phyloP scores from a whole-genome alignment of 2,113 vertebrate genomes.

The Oxyruncus cristatus region DNA sequence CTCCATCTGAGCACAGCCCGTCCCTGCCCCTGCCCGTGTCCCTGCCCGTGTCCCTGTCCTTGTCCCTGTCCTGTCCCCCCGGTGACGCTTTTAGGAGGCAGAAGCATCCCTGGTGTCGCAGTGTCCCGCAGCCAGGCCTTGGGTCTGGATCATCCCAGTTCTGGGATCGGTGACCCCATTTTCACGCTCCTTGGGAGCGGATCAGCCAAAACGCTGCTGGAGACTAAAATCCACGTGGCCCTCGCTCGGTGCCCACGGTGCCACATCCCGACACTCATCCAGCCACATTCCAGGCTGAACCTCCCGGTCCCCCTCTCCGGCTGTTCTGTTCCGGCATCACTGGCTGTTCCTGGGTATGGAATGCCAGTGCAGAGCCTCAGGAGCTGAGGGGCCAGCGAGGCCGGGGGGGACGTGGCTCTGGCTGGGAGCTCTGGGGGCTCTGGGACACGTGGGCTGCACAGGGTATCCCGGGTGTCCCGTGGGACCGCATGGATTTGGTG shows the following conservation, averaged over 20 bases:
- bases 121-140: not conserved
- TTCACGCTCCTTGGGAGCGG: accelerated
- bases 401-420: not conserved
- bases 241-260: not conserved
- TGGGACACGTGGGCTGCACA: accelerated
- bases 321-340: not conserved
- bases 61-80: accelerated
- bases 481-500: accelerated
- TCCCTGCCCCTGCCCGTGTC: not conserved
- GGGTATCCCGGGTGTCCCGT: accelerated
- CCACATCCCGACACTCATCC: not conserved
- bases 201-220: accelerated
- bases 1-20: not conserved
- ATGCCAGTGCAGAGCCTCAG: accelerated
- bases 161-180: accelerated
- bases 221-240: accelerated
- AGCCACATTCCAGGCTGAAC: not conserved
- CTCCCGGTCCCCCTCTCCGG: accelerated
- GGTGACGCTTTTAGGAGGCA: not conserved
- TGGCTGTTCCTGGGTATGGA: not conserved
- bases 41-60: not conserved
- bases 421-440: not conserved
- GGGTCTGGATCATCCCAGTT: accelerated
- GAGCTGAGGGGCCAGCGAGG: not conserved
- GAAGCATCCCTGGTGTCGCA: not conserved